Base-by-base conservation (phyloP, 2,888 invertebrate genomes). In the Erebia ligea region DNA sequence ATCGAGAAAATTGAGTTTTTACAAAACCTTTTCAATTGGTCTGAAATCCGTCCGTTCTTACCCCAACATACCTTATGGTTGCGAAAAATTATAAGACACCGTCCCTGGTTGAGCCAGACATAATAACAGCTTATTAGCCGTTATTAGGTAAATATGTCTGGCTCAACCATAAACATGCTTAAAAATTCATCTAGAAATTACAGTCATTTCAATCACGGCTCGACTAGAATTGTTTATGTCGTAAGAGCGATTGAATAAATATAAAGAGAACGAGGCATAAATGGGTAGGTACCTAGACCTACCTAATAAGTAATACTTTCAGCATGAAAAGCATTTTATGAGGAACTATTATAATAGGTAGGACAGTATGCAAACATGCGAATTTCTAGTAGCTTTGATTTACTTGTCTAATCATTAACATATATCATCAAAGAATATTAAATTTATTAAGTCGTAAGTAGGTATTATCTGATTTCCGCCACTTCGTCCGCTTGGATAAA, bases 141-240 rank as follows among this genome's bases (percentile, higher is more conserved):
- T 52, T 52, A 21, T 57, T 56, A 56, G 1, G 19, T 21, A n/a
- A n/a, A n/a, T n/a, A 17, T 17, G 52, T 17, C 1, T 56, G 8
- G 9, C 17, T 17, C 11, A 57, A 57, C 11, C 25, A 9, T 34
- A 25, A 13, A 57, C 25, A 13, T 57, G 56, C 11, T 57, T 25
- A 66, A 50, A 59, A 11, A 66, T 56, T 68, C 54, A 54, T 54
- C 9, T 45, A 56, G 10, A 67, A 67, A 67, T 67, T 45, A 67
- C 67, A 67, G 59, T 67, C 52, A 40, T 67, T 67, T 21, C 2
- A 21, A 25, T 57, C 13, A 34, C 21, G 11, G 13, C 15, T 56
- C 34, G 34, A 58, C 42, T 13, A 48, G 67, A 50, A 67, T 19
- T 61, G 17, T 40, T 11, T 40, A 59, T 15, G 11, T 11, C 2